Percentiles rank a stretch among this genome's conserved stretches.
Evolutionary conservation across 2,113 vertebrate genomes (phyloP).

Genomic region (Dasyprocta punctata): DNA sequence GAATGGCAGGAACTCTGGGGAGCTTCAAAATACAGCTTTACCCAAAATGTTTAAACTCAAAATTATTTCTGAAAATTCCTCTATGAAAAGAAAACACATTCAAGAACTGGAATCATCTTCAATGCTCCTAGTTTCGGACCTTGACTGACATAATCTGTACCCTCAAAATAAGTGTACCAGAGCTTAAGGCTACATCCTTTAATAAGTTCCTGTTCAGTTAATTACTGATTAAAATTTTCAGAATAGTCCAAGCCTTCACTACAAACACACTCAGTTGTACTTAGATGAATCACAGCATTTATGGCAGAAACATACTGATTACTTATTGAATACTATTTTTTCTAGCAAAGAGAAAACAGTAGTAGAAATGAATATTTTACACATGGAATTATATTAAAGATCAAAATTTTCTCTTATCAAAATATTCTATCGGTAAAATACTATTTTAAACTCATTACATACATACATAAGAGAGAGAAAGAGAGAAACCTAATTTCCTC

Average conservation of each 20-base stretch:
- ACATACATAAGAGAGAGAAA: neutral
- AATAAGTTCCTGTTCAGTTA: neutral
- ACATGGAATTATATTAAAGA: neutral
- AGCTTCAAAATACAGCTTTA: neutral
- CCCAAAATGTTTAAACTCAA: neutral
- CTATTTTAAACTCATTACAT: neutral
- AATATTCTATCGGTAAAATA: neutral
- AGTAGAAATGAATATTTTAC: slow-evolving; percentile 18
- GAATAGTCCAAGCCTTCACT: neutral
- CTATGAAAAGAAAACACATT: neutral
- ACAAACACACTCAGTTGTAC: neutral
- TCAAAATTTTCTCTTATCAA: neutral
- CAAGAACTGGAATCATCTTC: neutral
- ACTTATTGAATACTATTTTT: neutral
- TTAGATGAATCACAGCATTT: neutral
- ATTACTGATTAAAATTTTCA: neutral
- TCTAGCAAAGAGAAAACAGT: neutral
- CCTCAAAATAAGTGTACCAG: neutral
- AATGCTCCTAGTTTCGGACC: neutral
- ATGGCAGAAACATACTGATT: neutral
- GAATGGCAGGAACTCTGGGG: neutral
- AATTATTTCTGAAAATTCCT: slow-evolving; percentile 10
- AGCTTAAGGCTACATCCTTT: neutral
- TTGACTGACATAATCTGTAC: neutral
- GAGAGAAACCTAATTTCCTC: slow-evolving; percentile 24